Evolutionary conservation across 2,888 invertebrate species (phyloP), one percentile per base, ranked within the genome.

Genomic region (Drosophila robusta): DNA sequence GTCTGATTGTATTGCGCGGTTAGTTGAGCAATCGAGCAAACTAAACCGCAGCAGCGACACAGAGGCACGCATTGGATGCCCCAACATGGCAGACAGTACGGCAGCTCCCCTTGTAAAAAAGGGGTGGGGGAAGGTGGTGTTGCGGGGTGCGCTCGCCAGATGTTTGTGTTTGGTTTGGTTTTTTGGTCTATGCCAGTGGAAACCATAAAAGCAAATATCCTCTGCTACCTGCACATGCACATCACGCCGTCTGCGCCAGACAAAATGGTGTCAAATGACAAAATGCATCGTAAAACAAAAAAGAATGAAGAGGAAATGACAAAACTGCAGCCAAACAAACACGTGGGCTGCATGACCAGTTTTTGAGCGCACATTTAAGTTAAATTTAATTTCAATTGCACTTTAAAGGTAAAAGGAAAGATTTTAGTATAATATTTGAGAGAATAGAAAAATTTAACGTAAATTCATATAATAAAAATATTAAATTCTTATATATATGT

Each of bases 241-340:
- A 22, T 61, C 61, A 57, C 63, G 58, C 50, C 51, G 68, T 58
- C 67, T 68, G 66, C 63, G 55, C 61, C 72, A 75, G 86, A 76
- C 87, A 70, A 83, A 85, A 86, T 86, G 83, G 85, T 86, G 89
- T 86, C 87, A 81, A 83, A 88, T 85, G 79, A 75, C 84, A 83
- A 76, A 85, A 70, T 78, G 85, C 87, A 84, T 70, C 74, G 88
- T 76, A 75, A 76, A 65, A 56, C 42, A 63, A 62, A 44, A 41
- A 46, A 26, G 41, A 29, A 18, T 22, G 4, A 64, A 72, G 71
- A 62, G 54, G 49, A 69, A 79, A 72, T 70, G 56, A 55, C 56
- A 75, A 72, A 70, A 54, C 61, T 62, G 62, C 9, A 42, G 29
- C 32, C 55, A 41, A 36, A 29, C 11, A 32, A 11, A 7, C 45